phyloP scores from a whole-genome alignment of 2,113 vertebrate species.

The Trochalopteron elliotii region DNA sequence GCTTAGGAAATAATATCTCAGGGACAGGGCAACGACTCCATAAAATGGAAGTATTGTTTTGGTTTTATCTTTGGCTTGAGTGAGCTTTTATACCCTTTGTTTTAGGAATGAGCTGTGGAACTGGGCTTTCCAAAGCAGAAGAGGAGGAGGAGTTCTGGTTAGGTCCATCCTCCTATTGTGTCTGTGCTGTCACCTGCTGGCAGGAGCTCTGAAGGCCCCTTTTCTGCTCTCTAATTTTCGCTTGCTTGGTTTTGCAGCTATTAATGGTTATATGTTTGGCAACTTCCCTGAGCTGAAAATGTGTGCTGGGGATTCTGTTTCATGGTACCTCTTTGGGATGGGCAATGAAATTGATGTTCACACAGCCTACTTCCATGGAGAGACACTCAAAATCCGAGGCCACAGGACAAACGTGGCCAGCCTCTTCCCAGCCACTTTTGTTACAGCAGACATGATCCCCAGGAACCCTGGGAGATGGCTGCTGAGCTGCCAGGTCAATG shows the following conservation, averaged over 20 bases:
- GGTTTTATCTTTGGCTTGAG: not conserved
- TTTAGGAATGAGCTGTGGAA: not conserved
- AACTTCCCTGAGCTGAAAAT: slow-evolving; percentile 75
- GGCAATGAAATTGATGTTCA: slow-evolving; percentile 79
- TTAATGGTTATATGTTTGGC: slow-evolving; percentile 79
- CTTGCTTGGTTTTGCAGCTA: slow-evolving; percentile 70
- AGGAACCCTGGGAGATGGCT: slow-evolving; percentile 72
- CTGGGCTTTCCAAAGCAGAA: not conserved
- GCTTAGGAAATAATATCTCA: not conserved
- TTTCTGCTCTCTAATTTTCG: not conserved
- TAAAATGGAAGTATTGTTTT: not conserved
- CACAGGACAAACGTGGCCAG: slow-evolving; percentile 74
- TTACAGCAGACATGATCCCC: slow-evolving; percentile 75
- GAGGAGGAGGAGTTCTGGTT: not conserved
- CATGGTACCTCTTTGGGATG: slow-evolving; percentile 80
- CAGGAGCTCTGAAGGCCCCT: not conserved
- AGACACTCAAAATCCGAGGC: slow-evolving; percentile 66
- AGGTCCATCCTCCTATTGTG: accelerated
- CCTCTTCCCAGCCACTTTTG: slow-evolving; percentile 80
- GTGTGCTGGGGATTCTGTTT: slow-evolving; percentile 70
- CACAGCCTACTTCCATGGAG: slow-evolving; percentile 78
- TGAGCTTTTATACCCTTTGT: not conserved
- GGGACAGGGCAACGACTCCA: not conserved
- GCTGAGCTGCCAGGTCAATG: slow-evolving; percentile 75
- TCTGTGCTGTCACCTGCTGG: not conserved